phyloP scores from a whole-genome alignment of 1,140 invertebrate genomes.

The Conus betulinus region DNA sequence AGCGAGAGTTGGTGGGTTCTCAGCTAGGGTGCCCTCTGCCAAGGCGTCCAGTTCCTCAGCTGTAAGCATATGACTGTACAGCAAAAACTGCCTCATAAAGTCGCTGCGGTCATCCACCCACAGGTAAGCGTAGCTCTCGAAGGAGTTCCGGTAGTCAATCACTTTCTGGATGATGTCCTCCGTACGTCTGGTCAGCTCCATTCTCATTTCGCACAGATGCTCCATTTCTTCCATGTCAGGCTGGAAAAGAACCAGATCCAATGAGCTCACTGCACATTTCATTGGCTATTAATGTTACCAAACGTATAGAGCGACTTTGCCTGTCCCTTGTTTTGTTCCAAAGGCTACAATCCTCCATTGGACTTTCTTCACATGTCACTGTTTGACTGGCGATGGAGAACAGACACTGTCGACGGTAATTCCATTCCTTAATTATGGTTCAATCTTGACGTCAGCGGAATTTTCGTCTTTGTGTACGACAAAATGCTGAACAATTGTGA shows the following conservation, averaged over 20 bases:
- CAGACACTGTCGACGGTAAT: no score
- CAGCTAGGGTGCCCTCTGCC: conserved; percentile 73
- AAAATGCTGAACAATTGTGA: no score
- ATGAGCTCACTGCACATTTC: no score
- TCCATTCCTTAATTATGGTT: no score
- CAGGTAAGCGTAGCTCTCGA: conserved; percentile 82
- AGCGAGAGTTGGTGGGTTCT: conserved; percentile 88
- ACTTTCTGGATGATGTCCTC: conserved; percentile 73
- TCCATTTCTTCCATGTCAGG: conserved; percentile 74
- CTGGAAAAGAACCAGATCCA: conserved; percentile 35
- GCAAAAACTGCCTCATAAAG: conserved; percentile 92
- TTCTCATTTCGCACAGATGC: conserved; percentile 72
- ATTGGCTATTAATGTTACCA: no score
- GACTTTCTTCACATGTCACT: no score
- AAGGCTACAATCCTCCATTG: no score
- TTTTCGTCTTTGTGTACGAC: no score
- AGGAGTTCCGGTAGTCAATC: conserved; percentile 72
- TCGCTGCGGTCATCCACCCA: conserved; percentile 93
- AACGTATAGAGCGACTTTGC: no score
- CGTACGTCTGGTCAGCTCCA: conserved; percentile 73
- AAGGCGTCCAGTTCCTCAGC: conserved; percentile 90
- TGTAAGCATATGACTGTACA: conserved; percentile 89
- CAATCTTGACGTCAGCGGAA: no score
- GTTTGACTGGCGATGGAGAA: no score
- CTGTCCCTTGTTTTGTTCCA: no score